phyloP scores from a whole-genome alignment of 92 coral and sea anemone species.

The Bergia puertoricense region DNA sequence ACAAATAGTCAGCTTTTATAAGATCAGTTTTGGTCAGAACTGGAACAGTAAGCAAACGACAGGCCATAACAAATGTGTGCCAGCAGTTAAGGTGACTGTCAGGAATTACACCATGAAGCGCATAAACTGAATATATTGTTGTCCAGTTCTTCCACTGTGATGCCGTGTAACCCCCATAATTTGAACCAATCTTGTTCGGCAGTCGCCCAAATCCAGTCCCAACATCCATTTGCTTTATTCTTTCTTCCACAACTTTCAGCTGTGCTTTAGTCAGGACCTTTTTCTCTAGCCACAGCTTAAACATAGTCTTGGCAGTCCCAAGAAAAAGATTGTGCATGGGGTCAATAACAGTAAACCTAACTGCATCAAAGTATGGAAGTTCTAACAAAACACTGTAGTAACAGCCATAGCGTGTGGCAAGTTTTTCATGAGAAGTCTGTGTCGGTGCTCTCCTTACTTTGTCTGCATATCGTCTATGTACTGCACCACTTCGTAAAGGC shows the following conservation, averaged over 20 bases:
- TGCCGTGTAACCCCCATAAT: slow-evolving; percentile 57
- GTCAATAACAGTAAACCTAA: slow-evolving; percentile 16
- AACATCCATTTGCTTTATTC: slow-evolving; percentile 43
- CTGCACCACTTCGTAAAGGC: slow-evolving; percentile 17
- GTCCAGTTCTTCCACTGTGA: slow-evolving; percentile 40
- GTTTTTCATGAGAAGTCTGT: background rate
- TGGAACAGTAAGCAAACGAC: slow-evolving; percentile 44
- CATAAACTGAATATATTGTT: slow-evolving; percentile 9
- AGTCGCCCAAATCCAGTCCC: slow-evolving; percentile 64
- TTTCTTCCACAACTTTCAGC: slow-evolving; percentile 36
- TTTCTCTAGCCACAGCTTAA: slow-evolving; percentile 51
- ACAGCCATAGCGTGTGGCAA: slow-evolving; percentile 17
- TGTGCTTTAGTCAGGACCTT: slow-evolving; percentile 23
- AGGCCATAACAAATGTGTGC: slow-evolving; percentile 41
- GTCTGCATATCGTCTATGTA: slow-evolving; percentile 3
- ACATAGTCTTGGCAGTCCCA: slow-evolving; percentile 53
- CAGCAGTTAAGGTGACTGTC: slow-evolving; percentile 24
- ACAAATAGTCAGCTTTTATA: slow-evolving; percentile 45
- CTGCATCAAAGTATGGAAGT: slow-evolving; percentile 30
- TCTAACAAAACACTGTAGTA: slow-evolving; percentile 19
- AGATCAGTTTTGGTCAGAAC: slow-evolving; percentile 52
- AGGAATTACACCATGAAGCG: slow-evolving; percentile 35
- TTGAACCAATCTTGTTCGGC: slow-evolving; percentile 45
- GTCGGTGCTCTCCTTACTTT: slow-evolving; percentile 6
- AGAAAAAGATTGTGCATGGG: slow-evolving; percentile 28